Evolutionary conservation across 37 sponge, comb jelly and placozoan genomes (phyloP).

Genomic region (Amphimedon queenslandica): DNA sequence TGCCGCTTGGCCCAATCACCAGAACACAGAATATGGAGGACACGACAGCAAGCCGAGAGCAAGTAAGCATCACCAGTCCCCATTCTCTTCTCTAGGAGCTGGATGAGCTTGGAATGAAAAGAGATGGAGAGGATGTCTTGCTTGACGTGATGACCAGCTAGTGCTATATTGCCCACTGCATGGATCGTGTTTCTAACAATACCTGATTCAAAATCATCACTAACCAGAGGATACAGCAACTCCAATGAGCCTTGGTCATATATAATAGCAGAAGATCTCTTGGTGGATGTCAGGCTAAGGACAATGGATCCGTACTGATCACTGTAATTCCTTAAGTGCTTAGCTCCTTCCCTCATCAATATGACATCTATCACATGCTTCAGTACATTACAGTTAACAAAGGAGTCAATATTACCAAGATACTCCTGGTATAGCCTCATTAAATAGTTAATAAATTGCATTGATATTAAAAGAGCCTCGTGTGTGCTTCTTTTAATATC

Average conservation of each 20-base stretch:
- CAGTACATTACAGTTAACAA: constrained; percentile 5
- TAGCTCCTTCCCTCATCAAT: not conserved
- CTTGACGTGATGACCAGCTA: constrained; percentile 59
- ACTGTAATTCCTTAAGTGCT: constrained; percentile 27
- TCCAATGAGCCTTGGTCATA: constrained; percentile 31
- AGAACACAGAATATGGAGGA: constrained; percentile 74
- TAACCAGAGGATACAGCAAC: constrained; percentile 21
- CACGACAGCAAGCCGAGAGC: constrained; percentile 67
- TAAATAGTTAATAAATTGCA: no score
- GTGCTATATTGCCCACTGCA: constrained; percentile 75
- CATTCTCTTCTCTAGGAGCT: constrained; percentile 14
- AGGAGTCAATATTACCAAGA: no score
- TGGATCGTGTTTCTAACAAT: constrained; percentile 43
- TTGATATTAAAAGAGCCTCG: no score
- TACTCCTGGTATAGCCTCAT: no score
- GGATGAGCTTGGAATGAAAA: constrained; percentile 23
- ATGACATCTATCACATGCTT: no score
- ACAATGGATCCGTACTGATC: constrained; percentile 66
- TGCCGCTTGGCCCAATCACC: constrained; percentile 66
- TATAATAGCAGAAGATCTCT: constrained; percentile 52
- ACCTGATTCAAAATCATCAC: not conserved
- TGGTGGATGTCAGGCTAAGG: constrained; percentile 66
- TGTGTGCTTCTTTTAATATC: no score
- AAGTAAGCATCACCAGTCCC: constrained; percentile 15
- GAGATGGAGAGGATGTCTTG: constrained; percentile 29